These are phyloP conservation scores for Zaprionus gabonicus DNA, from an alignment of 1,140 invertebrate species.

Conservation along the genomic window DNA sequence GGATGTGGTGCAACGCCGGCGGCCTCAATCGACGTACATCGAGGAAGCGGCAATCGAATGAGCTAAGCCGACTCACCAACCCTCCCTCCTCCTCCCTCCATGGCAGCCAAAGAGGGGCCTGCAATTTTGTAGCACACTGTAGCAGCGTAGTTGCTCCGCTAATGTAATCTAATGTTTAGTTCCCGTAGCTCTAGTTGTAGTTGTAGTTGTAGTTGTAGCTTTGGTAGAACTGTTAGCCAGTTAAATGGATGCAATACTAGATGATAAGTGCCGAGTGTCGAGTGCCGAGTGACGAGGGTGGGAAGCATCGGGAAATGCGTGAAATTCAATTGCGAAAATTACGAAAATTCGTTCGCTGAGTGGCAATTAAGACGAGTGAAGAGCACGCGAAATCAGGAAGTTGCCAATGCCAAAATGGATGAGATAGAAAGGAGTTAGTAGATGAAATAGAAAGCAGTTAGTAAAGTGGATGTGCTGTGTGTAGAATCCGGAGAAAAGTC, in stretches of 20 bases:
- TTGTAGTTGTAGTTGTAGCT: constrained; percentile 39
- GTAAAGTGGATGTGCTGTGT: not conserved
- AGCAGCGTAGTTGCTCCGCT: constrained; percentile 8
- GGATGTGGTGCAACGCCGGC: constrained; percentile 54
- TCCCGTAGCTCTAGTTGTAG: constrained; percentile 34
- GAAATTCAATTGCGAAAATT: constrained; percentile 43
- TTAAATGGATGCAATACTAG: constrained; percentile 62
- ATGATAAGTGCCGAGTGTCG: constrained; percentile 49
- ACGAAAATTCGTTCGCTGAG: constrained; percentile 8
- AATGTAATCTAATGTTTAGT: constrained; percentile 51
- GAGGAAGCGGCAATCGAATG: constrained; percentile 55
- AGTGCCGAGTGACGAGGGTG: not conserved
- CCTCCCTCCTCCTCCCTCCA: not conserved
- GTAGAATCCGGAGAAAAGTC: not conserved
- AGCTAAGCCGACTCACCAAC: not conserved
- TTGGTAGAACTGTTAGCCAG: constrained; percentile 45
- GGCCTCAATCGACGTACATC: constrained; percentile 64
- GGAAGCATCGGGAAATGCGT: not conserved
- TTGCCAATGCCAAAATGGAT: not conserved
- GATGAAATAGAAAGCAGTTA: not conserved
- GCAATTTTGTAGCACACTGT: constrained; percentile 44
- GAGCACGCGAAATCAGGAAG: constrained; percentile 20
- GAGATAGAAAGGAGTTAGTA: constrained; percentile 3
- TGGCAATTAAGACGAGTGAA: constrained; percentile 23
- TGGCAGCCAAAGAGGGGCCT: constrained; percentile 35